phyloP scores from a whole-genome alignment of 2,113 vertebrate species.

The Hippocampus comes region DNA sequence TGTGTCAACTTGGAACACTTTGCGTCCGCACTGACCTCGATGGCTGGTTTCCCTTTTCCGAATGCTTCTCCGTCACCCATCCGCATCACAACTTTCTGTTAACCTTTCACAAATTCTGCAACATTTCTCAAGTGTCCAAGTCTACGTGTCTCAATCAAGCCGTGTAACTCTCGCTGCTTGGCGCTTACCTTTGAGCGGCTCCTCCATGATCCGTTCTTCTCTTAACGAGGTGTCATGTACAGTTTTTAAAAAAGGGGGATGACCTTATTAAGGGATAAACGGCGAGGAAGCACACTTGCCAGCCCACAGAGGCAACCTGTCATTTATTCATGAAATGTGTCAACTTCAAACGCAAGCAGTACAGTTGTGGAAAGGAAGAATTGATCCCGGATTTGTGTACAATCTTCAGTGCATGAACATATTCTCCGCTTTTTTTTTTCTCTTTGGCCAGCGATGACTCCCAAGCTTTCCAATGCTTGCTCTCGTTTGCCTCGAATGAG shows the following conservation, averaged over 20 bases:
- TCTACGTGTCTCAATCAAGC: background rate
- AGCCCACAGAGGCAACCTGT: slow-evolving; percentile 11
- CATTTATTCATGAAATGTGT: slow-evolving; percentile 14
- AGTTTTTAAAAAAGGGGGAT: slow-evolving; percentile 60
- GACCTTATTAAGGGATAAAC: slow-evolving; percentile 70
- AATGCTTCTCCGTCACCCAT: background rate
- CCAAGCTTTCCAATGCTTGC: slow-evolving; percentile 30
- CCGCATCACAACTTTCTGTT: background rate
- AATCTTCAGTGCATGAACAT: background rate
- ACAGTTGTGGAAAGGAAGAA: background rate
- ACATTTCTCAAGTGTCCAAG: slow-evolving; percentile 4
- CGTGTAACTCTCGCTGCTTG: slow-evolving; percentile 8
- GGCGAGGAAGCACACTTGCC: slow-evolving; percentile 27
- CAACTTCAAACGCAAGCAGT: slow-evolving; percentile 3
- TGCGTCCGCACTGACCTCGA: background rate
- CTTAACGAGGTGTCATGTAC: slow-evolving; percentile 71
- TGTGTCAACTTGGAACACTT: background rate
- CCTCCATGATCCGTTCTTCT: slow-evolving; percentile 34
- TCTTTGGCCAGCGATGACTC: slow-evolving; percentile 5
- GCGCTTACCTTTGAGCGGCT: slow-evolving; percentile 29
- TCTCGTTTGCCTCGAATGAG: slow-evolving; percentile 48
- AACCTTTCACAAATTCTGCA: background rate
- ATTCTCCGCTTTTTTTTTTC: slow-evolving; percentile 14
- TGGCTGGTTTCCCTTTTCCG: background rate
- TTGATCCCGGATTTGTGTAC: background rate